A percentile compares a stretch with the other conserved stretches of the same genome.
phyloP scores from a whole-genome alignment of 2,113 vertebrate species.

The Cyphomyrus plagiostoma region DNA sequence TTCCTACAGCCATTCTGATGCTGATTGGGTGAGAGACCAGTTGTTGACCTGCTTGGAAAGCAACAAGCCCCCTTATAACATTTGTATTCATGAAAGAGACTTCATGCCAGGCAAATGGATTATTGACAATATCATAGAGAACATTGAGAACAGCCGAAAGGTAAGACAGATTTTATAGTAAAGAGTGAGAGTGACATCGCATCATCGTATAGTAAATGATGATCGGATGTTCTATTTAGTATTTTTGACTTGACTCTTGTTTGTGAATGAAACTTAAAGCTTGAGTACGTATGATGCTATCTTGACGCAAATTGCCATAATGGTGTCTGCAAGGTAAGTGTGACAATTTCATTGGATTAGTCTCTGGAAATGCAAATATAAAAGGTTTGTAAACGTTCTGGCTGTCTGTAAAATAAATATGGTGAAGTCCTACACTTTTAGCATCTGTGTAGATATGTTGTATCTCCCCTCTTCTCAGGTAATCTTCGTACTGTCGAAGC shows the following conservation, averaged over 20 bases:
- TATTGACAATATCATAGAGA: conserved; percentile 82
- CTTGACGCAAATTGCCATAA: not conserved
- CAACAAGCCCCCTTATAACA: conserved; percentile 56
- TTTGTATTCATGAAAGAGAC: conserved; percentile 79
- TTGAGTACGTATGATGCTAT: not conserved
- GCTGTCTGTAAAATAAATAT: not conserved
- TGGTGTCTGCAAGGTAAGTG: not conserved
- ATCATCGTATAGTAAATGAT: not conserved
- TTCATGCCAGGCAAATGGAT: conserved; percentile 78
- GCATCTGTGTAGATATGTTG: not conserved
- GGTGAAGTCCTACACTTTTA: not conserved
- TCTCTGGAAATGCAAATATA: not conserved
- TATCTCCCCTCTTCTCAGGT: conserved; percentile 44
- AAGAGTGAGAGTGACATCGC: not conserved
- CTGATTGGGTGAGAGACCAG: conserved; percentile 68
- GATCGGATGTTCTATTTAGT: not conserved
- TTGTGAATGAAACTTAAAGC: not conserved
- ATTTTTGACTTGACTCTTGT: not conserved
- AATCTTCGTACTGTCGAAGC: conserved; percentile 69
- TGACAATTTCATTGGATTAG: not conserved
- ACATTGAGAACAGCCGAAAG: conserved; percentile 74
- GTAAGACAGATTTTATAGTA: conserved; percentile 33
- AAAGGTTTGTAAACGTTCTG: not conserved
- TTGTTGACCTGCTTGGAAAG: conserved; percentile 65
- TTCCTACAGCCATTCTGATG: conserved; percentile 72